A percentile compares a stretch with the other conserved stretches of the same genome.
Evolutionary conservation across 1,140 invertebrate species (phyloP).

Genomic region (Solen grandis): DNA sequence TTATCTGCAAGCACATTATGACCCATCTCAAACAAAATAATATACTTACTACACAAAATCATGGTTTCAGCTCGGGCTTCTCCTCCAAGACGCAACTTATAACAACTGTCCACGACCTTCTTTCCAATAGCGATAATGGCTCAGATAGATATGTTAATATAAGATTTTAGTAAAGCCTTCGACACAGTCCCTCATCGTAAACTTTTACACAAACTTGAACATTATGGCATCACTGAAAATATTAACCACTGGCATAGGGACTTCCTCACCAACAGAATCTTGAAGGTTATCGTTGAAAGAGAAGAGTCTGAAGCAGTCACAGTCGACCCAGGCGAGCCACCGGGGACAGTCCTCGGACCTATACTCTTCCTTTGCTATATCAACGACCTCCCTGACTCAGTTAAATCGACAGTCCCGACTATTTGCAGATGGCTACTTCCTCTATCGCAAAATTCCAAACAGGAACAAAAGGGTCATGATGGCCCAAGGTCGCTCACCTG

Average conservation of each 20-base stretch:
- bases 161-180: no score
- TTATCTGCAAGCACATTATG: slow-evolving; percentile 25
- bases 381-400: slow-evolving; percentile 39
- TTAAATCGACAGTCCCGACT: slow-evolving; percentile 49
- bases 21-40: slow-evolving; percentile 22
- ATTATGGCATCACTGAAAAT: slow-evolving; percentile 45
- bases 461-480: slow-evolving; percentile 27
- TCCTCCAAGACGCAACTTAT: slow-evolving; percentile 54
- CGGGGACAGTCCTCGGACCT: slow-evolving; percentile 41
- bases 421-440: slow-evolving; percentile 56
- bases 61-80: slow-evolving; percentile 31
- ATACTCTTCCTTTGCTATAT: slow-evolving; percentile 52
- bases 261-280: slow-evolving; percentile 52
- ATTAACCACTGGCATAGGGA: slow-evolving; percentile 36
- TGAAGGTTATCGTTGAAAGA: slow-evolving; percentile 49
- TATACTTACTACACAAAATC: slow-evolving; percentile 37
- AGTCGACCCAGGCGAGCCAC: slow-evolving; percentile 56
- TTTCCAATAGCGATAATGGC: slow-evolving; percentile 7
- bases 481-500: no score
- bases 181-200: slow-evolving; percentile 55
- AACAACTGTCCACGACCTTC: slow-evolving; percentile 33
- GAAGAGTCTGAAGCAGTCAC: no score
- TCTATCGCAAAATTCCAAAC: slow-evolving; percentile 41
- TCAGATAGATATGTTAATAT: slow-evolving; percentile 46
- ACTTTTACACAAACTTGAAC: slow-evolving; percentile 54